A percentile compares a stretch with the other conserved stretches of the same genome.
Conservation (phyloP, 1,140 invertebrate species). For the Cydia fagiglandana region DNA sequence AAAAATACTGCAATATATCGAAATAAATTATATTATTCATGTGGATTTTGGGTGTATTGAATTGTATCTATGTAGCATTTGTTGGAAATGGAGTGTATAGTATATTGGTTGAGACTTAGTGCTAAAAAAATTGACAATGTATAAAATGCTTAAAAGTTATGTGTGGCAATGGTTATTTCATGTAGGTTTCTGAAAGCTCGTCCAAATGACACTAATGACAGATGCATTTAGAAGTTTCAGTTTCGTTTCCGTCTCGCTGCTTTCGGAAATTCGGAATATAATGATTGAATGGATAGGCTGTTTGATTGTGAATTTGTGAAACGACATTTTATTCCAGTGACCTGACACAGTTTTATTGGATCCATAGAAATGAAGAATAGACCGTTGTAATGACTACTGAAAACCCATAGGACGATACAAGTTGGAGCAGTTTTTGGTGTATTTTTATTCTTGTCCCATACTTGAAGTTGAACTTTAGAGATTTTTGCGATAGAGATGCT, state of each 20-base stretch:
- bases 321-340: background rate
- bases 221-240: background rate
- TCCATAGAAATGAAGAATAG: slow-evolving; percentile 7
- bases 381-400: background rate
- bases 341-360: slow-evolving; percentile 1
- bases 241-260: background rate
- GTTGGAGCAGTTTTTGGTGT: background rate
- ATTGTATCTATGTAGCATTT: too few relatives aligned
- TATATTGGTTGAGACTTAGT: too few relatives aligned
- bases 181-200: background rate
- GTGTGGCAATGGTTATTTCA: too few relatives aligned
- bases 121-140: too few relatives aligned
- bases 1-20: too few relatives aligned
- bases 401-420: background rate
- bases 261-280: background rate
- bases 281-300: slow-evolving; percentile 1
- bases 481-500: slow-evolving; percentile 9
- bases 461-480: background rate
- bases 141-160: too few relatives aligned
- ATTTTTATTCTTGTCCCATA: background rate
- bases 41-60: too few relatives aligned
- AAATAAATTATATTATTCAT: too few relatives aligned
- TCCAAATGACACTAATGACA: background rate
- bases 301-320: slow-evolving; percentile 4
- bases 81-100: too few relatives aligned